A percentile compares a stretch with the other conserved stretches of the same genome.
phyloP scores from a whole-genome alignment of 2,113 vertebrate genomes.

The Connochaetes taurinus region DNA sequence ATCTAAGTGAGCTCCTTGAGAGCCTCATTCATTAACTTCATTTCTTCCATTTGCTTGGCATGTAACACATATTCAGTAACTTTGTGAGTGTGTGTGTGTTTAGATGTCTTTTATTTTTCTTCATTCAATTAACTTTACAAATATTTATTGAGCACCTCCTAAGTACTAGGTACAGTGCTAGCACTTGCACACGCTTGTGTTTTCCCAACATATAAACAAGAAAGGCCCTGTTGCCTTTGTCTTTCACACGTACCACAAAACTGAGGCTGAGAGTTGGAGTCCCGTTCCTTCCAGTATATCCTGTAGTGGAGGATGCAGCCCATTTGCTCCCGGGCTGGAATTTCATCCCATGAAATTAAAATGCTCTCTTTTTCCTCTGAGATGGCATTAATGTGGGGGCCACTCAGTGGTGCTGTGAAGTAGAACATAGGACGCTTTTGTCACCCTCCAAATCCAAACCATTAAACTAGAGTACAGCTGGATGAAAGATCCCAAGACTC shows the following conservation, averaged over 20 bases:
- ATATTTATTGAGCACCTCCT: neutral
- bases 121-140: neutral
- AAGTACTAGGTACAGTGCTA: neutral
- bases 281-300: constrained; percentile 68
- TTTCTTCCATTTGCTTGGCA: neutral
- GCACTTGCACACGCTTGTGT: neutral
- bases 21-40: neutral
- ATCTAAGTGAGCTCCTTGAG: neutral
- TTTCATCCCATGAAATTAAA: constrained; percentile 71
- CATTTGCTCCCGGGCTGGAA: constrained; percentile 66
- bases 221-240: neutral
- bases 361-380: fast-evolving
- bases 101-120: neutral
- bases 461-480: neutral
- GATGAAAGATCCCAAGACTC: neutral
- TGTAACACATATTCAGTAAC: neutral
- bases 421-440: neutral
- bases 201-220: neutral
- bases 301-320: constrained; percentile 77
- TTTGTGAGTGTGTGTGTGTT: neutral
- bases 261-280: neutral
- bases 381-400: constrained; percentile 57
- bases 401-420: constrained; percentile 71
- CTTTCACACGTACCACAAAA: constrained; percentile 56
- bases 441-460: neutral